A percentile compares a stretch with the other conserved stretches of the same genome.
Conservation (phyloP, 2,888 invertebrate genomes). For the Notodonta ziczac region DNA sequence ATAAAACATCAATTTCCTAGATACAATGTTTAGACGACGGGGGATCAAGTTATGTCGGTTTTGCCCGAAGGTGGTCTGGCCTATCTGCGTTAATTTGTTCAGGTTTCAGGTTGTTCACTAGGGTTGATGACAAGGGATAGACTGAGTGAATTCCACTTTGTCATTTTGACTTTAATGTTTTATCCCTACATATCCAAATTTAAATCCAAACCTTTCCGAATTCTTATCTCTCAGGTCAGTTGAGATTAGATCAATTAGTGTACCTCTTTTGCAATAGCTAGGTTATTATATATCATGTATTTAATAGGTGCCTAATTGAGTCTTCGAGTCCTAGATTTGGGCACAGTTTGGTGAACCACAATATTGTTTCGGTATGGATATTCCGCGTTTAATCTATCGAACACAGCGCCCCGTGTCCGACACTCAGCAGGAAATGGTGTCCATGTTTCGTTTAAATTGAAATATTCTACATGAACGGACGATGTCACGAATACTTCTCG, state of each 20-base stretch:
- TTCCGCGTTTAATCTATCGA: neutral
- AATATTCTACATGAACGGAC: neutral
- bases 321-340: no score
- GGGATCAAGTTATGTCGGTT: slow-evolving; percentile 37
- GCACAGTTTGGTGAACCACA: no score
- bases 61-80: slow-evolving; percentile 22
- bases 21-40: slow-evolving; percentile 7
- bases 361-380: neutral
- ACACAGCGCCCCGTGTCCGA: neutral
- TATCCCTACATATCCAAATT: no score
- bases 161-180: no score
- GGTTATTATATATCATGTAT: no score
- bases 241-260: no score
- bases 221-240: no score
- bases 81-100: slow-evolving; percentile 34
- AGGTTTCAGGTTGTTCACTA: slow-evolving; percentile 8
- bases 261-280: no score
- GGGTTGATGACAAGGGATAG: neutral
- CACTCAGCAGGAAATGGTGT: neutral
- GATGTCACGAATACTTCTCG: neutral
- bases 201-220: no score
- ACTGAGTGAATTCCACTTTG: no score
- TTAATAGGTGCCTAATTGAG: no score
- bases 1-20: slow-evolving; percentile 16
- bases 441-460: slow-evolving; percentile 4